Evolutionary conservation across 2,113 vertebrate genomes (phyloP).

Genomic region (Furnarius figulus): DNA sequence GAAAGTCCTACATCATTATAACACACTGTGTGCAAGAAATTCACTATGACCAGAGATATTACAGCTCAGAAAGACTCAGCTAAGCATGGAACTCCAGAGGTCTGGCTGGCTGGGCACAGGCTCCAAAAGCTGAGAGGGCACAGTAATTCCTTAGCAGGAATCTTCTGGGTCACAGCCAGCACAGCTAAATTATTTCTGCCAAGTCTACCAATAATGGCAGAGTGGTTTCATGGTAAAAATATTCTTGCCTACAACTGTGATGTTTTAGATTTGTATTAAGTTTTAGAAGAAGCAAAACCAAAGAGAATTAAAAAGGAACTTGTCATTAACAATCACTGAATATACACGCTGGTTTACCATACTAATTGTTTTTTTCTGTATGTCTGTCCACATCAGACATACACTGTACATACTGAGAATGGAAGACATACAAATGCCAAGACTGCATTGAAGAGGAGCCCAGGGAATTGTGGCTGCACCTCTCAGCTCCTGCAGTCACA

Average conservation of each 20-base stretch:
- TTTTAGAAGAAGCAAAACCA: not conserved
- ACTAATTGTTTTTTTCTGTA: not conserved
- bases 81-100: not conserved
- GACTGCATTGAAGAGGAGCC: not conserved
- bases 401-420: not conserved
- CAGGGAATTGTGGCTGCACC: not conserved
- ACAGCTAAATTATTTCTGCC: not conserved
- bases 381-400: not conserved
- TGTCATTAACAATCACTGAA: not conserved
- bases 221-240: not conserved
- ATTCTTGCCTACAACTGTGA: not conserved
- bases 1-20: not conserved
- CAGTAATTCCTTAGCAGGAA: not conserved
- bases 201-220: not conserved
- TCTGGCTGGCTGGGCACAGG: not conserved
- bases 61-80: not conserved
- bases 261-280: not conserved
- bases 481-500: not conserved
- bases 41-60: fast-evolving
- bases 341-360: not conserved
- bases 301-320: not conserved
- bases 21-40: not conserved
- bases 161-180: not conserved
- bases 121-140: not conserved
- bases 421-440: not conserved